Percentiles rank a stretch among this genome's conserved stretches.
These are phyloP conservation scores for Poecile atricapillus DNA, from an alignment of 2,113 vertebrate genomes.

Conservation along the genomic window DNA sequence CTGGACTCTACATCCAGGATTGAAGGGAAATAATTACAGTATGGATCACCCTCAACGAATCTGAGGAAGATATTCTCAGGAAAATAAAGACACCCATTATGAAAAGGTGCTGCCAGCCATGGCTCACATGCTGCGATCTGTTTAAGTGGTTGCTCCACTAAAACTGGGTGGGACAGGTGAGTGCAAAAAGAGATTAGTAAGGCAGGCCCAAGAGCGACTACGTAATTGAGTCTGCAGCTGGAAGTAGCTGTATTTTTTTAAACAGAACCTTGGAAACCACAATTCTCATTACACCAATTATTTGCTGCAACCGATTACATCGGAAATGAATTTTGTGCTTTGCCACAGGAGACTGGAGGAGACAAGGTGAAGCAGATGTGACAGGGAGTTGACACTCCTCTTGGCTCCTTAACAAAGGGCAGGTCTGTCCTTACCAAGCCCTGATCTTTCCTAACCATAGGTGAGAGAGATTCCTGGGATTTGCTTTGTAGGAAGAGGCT, in stretches of 20 bases:
- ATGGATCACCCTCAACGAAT: not conserved
- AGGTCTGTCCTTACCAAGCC: not conserved
- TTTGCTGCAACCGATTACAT: not conserved
- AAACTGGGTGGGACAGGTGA: conserved; percentile 35
- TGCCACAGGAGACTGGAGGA: not conserved
- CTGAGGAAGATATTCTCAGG: conserved; percentile 3
- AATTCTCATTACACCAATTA: not conserved
- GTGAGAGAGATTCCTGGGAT: not conserved
- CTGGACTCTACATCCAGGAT: not conserved
- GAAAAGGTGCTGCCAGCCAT: not conserved
- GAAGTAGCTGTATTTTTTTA: conserved; percentile 14
- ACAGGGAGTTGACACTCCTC: not conserved
- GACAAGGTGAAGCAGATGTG: not conserved
- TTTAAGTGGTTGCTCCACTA: not conserved
- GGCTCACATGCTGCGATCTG: not conserved
- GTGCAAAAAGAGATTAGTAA: not conserved
- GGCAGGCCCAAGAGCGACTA: not conserved
- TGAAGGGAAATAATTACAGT: not conserved
- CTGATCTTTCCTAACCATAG: not conserved
- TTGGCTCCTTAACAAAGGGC: not conserved
- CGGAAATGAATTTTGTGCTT: fast-evolving
- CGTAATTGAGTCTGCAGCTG: not conserved
- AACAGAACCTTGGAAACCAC: conserved; percentile 6
- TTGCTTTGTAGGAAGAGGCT: not conserved
- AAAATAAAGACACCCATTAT: not conserved